Evolutionary conservation across 2,888 invertebrate genomes (phyloP).

Genomic region (Ellobium chinense): DNA sequence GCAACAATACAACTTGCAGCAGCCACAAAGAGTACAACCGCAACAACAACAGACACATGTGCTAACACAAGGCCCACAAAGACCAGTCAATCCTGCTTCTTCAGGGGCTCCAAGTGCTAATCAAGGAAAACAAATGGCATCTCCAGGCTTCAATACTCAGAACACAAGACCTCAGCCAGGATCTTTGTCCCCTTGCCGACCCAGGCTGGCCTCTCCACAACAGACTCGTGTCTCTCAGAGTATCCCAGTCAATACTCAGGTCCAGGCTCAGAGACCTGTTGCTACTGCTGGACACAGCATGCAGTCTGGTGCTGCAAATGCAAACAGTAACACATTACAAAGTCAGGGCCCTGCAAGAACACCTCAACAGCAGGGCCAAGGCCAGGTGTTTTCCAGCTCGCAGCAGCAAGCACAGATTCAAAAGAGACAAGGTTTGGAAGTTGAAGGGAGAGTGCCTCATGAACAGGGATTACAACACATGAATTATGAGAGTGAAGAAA

Average conservation of each 20-base stretch:
- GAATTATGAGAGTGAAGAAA: slow-evolving; percentile 9
- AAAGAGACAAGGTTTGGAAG: not conserved
- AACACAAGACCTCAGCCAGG: not conserved
- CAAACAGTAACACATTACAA: not conserved
- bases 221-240: no score
- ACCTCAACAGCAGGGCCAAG: not conserved
- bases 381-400: not conserved
- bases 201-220: not conserved
- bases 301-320: not conserved
- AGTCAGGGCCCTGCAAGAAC: not conserved
- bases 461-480: not conserved
- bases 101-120: not conserved
- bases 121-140: not conserved
- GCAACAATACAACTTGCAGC: slow-evolving; percentile 6
- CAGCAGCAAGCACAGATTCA: not conserved
- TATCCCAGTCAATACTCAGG: no score
- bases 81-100: not conserved
- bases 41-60: not conserved
- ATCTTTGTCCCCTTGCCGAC: not conserved
- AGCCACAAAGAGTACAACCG: not conserved
- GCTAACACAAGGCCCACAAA: not conserved
- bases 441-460: not conserved
- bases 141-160: not conserved
- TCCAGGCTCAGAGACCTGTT: not conserved
- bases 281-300: not conserved